phyloP scores from a whole-genome alignment of 2,888 invertebrate species.

The Nowickia ferox region DNA sequence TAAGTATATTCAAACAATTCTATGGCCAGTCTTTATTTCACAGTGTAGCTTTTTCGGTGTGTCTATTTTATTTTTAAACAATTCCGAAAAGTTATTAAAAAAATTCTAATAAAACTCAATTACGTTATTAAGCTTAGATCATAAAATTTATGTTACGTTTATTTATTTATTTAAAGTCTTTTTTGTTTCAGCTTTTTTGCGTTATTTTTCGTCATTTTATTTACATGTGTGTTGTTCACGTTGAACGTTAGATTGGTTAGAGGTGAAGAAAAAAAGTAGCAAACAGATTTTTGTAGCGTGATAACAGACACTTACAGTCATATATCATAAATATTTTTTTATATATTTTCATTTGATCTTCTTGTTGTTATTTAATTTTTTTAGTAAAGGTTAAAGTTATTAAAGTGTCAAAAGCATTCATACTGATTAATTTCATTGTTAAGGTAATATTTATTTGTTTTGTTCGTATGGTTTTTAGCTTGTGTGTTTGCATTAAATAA shows the following conservation, averaged over 20 bases:
- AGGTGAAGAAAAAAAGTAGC: conserved; percentile 26
- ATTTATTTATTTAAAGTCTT: conserved; percentile 27
- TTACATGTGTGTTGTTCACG: conserved; percentile 37
- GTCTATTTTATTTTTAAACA: conserved; percentile 40
- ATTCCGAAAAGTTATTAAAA: conserved; percentile 47
- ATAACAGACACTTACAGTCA: conserved; percentile 41
- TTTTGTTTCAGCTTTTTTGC: background rate
- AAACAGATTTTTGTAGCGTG: conserved; percentile 58
- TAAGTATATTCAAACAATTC: background rate
- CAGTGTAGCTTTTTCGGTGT: conserved; percentile 12
- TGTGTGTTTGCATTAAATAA: conserved; percentile 10
- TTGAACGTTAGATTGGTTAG: conserved; percentile 9
- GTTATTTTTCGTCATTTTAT: conserved; percentile 15
- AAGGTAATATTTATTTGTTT: conserved; percentile 39
- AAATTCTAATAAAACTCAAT: conserved; percentile 67
- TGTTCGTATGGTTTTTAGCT: conserved; percentile 1
- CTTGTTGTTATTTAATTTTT: conserved; percentile 16
- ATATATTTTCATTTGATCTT: conserved; percentile 7
- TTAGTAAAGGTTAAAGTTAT: conserved; percentile 69
- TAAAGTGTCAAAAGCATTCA: conserved; percentile 70
- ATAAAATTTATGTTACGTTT: conserved; percentile 52
- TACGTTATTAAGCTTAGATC: conserved; percentile 68
- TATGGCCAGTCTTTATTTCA: background rate
- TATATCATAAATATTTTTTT: conserved; percentile 17
- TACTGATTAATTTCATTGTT: conserved; percentile 64